Evolutionary conservation across 2,113 vertebrate genomes (phyloP).

Genomic region (Syrmaticus mikado): DNA sequence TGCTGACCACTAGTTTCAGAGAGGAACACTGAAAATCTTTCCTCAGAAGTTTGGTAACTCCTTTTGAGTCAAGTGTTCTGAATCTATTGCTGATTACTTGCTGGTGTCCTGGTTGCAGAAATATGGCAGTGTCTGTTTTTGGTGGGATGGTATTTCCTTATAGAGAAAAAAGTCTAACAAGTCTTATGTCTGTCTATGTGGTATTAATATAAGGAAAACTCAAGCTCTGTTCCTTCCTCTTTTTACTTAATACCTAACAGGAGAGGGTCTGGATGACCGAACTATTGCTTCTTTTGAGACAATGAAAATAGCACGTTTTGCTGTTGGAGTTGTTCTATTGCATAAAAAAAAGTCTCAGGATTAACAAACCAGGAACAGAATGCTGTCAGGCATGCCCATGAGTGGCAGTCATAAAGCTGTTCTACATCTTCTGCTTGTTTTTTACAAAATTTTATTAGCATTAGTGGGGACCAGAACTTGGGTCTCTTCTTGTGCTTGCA

Average conservation of each 20-base stretch:
- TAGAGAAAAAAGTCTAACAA: not conserved
- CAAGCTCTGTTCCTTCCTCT: not conserved
- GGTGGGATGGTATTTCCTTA: not conserved
- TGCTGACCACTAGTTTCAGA: not conserved
- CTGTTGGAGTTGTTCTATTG: not conserved
- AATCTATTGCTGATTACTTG: not conserved
- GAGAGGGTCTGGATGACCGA: not conserved
- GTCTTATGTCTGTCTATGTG: not conserved
- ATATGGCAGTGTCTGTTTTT: not conserved
- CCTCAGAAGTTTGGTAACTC: not conserved
- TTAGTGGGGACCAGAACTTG: not conserved
- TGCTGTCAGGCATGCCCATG: rapidly evolving
- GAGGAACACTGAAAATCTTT: not conserved
- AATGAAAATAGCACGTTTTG: not conserved
- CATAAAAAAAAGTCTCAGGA: not conserved
- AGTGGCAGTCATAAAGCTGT: not conserved
- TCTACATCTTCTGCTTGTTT: not conserved
- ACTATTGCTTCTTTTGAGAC: not conserved
- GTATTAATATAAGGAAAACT: not conserved
- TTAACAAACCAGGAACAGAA: not conserved
- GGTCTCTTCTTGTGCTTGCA: not conserved
- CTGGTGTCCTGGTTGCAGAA: not conserved
- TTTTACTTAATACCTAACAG: not conserved
- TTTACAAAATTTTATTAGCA: not conserved
- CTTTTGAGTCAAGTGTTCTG: not conserved